A percentile compares a stretch with the other conserved stretches of the same genome.
phyloP scores from a whole-genome alignment of 2,888 invertebrate species.

The Silvanus unidentatus region DNA sequence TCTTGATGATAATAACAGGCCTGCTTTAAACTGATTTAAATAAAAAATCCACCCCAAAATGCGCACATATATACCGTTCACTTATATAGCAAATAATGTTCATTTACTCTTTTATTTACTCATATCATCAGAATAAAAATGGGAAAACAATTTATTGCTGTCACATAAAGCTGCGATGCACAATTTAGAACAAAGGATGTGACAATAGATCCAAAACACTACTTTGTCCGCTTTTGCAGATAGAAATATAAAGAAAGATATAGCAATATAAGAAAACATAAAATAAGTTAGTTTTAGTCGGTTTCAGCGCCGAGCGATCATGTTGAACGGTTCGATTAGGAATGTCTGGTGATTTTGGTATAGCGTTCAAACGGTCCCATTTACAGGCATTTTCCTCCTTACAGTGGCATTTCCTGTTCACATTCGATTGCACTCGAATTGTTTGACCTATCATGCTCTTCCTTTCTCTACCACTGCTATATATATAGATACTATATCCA shows the following conservation, averaged over 20 bases:
- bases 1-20: constrained; percentile 33
- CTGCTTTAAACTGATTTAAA: too few species aligned
- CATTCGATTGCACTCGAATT: constrained; percentile 46
- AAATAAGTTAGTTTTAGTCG: constrained; percentile 25
- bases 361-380: constrained; percentile 42
- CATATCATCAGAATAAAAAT: too few species aligned
- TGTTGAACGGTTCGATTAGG: constrained; percentile 22
- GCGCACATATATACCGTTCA: too few species aligned
- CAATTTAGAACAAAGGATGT: too few species aligned
- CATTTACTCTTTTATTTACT: too few species aligned
- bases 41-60: too few species aligned
- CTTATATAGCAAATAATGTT: too few species aligned
- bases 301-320: constrained; percentile 25
- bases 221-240: too few species aligned
- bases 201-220: too few species aligned
- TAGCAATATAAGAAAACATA: constrained; percentile 19
- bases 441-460: constrained; percentile 44
- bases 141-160: too few species aligned
- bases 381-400: constrained; percentile 48
- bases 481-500: constrained; percentile 7
- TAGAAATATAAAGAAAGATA: too few species aligned
- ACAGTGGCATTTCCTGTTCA: constrained; percentile 47
- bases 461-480: constrained; percentile 17
- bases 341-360: constrained; percentile 29
- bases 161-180: too few species aligned